phyloP scores from a whole-genome alignment of 2,888 invertebrate genomes.

The Lithophane leautieri region DNA sequence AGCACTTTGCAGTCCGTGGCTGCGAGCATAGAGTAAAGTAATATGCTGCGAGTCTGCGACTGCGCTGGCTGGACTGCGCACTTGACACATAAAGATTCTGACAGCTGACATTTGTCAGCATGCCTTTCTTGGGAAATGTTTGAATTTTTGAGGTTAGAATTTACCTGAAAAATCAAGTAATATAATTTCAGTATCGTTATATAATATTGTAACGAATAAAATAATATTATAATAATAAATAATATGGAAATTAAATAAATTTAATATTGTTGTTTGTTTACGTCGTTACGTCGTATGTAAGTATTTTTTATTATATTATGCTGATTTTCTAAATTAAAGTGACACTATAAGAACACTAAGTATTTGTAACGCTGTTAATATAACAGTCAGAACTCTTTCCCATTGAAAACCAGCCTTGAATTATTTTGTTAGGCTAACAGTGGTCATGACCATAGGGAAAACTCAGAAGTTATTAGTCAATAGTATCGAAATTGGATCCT shows the following conservation, averaged over 20 bases:
- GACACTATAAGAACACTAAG: not conserved
- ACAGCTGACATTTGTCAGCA: conserved; percentile 32
- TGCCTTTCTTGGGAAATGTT: conserved; percentile 4
- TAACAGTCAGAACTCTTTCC: not conserved
- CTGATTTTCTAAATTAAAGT: conserved; percentile 3
- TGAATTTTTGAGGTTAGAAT: conserved; percentile 46
- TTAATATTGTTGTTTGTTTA: conserved; percentile 25
- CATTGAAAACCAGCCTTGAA: not conserved
- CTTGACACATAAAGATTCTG: no score
- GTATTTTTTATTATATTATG: conserved; percentile 15
- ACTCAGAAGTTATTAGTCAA: not conserved
- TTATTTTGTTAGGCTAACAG: not conserved
- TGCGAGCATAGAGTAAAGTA: no score
- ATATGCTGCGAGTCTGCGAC: no score
- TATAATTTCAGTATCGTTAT: conserved; percentile 35
- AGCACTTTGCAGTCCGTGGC: no score
- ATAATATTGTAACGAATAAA: conserved; percentile 25
- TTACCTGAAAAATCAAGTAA: conserved; percentile 42
- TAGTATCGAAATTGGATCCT: not conserved
- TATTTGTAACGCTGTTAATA: not conserved
- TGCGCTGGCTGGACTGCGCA: no score
- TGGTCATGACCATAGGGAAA: conserved; percentile 10
- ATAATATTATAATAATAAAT: no score
- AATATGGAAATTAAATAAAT: conserved; percentile 21
- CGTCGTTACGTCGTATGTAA: conserved; percentile 29